Evolutionary conservation across 2,888 invertebrate genomes (phyloP).

Genomic region (Hoplodrina ambigua): DNA sequence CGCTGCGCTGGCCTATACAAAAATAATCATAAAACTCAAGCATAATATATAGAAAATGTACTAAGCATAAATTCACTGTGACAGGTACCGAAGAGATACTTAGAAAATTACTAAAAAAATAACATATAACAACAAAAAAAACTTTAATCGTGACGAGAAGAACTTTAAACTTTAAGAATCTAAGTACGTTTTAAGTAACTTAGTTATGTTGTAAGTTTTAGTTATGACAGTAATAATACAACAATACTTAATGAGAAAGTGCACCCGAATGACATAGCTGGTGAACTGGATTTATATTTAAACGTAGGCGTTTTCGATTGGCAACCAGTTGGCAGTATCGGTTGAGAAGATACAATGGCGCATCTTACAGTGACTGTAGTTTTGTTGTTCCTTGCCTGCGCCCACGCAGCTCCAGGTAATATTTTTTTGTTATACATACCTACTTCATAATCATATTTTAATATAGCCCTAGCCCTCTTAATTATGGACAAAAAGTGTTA

Average conservation of each 20-base stretch:
- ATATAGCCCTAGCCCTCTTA: not conserved
- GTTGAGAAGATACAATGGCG: constrained; percentile 12
- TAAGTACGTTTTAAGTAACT: too few species aligned
- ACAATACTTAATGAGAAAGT: not conserved
- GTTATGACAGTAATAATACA: not conserved
- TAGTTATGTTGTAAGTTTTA: too few species aligned
- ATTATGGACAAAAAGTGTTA: too few species aligned
- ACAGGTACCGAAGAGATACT: too few species aligned
- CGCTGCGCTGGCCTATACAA: too few species aligned
- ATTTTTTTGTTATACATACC: not conserved
- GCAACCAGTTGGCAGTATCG: constrained; percentile 9
- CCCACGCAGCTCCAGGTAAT: constrained; percentile 24
- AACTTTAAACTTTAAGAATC: too few species aligned
- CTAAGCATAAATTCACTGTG: too few species aligned
- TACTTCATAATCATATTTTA: not conserved
- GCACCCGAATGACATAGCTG: constrained; percentile 12
- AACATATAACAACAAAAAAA: too few species aligned
- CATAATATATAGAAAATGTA: too few species aligned
- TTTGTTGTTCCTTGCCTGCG: constrained; percentile 12
- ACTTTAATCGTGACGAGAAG: too few species aligned
- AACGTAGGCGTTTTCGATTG: not conserved
- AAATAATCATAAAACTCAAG: too few species aligned
- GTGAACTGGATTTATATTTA: constrained; percentile 11
- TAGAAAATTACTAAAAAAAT: too few species aligned
- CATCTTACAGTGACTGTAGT: constrained; percentile 4